Evolutionary conservation across 2,888 invertebrate genomes (phyloP).

Genomic region (Rhamphomyia laevipes): DNA sequence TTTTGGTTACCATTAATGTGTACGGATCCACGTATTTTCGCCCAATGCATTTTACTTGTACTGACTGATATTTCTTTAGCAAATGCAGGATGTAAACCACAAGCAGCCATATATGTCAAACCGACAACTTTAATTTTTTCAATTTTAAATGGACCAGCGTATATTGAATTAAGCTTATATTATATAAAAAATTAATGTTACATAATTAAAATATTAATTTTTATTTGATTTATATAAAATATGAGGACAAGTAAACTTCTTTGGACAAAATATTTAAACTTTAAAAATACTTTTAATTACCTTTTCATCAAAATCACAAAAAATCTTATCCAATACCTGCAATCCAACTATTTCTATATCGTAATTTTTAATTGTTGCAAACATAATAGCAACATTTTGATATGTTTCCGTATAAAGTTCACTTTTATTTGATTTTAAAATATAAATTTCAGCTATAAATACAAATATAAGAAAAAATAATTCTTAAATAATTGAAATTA

Average conservation of each 20-base stretch:
- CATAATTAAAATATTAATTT: background rate
- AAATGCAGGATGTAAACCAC: slow-evolving; percentile 41
- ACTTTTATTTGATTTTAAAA: slow-evolving; percentile 24
- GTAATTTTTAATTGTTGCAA: slow-evolving; percentile 75
- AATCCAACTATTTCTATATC: slow-evolving; percentile 47
- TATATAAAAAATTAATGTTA: too few species aligned
- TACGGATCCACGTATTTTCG: too few species aligned
- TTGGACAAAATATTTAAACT: background rate
- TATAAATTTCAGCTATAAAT: too few species aligned
- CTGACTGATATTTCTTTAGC: too few species aligned
- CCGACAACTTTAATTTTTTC: slow-evolving; percentile 92
- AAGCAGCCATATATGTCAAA: slow-evolving; percentile 89
- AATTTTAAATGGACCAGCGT: slow-evolving; percentile 39
- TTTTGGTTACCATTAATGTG: too few species aligned
- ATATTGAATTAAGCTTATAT: too few species aligned
- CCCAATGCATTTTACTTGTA: too few species aligned
- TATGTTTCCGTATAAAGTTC: slow-evolving; percentile 25
- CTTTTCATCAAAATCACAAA: slow-evolving; percentile 70
- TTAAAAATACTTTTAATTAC: too few species aligned
- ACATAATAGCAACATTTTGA: slow-evolving; percentile 79
- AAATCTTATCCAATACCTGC: slow-evolving; percentile 70
- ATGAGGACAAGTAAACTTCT: too few species aligned
- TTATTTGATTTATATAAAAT: slow-evolving; percentile 41
- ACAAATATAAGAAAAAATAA: too few species aligned
- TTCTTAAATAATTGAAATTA: too few species aligned